Conservation (phyloP, 2,797 vertebrate species). For the Pipistrellus pipistrellus region DNA sequence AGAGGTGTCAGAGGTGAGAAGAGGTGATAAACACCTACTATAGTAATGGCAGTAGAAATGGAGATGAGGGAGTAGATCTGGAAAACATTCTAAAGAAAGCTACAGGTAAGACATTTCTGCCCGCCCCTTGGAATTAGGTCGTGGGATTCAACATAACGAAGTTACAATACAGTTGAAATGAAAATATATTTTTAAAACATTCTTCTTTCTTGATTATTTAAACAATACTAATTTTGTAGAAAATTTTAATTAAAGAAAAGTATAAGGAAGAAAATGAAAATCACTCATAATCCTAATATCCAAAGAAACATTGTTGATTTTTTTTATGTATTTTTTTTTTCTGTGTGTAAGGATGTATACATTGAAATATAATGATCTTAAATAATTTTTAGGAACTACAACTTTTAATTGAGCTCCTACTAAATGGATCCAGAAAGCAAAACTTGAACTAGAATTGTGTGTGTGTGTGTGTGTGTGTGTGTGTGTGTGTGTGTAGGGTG, state of each 20-base stretch:
- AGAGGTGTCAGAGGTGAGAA: background rate
- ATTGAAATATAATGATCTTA: conserved; percentile 35
- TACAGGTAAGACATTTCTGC: background rate
- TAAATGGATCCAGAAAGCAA: background rate
- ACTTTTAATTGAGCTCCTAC: conserved; percentile 22
- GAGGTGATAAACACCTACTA: background rate
- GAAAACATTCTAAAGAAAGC: conserved; percentile 27
- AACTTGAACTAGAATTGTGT: background rate
- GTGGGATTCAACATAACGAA: background rate
- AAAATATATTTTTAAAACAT: background rate
- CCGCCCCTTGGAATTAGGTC: background rate
- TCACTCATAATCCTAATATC: background rate
- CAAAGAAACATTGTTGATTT: background rate
- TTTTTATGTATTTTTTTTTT: background rate
- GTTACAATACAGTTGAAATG: background rate
- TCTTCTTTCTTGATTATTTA: conserved; percentile 40
- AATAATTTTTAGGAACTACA: conserved; percentile 17
- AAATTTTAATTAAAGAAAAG: conserved; percentile 10
- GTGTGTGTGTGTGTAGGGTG: background rate
- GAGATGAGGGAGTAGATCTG: background rate
- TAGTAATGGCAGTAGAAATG: background rate
- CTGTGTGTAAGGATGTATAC: background rate
- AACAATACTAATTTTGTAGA: background rate
- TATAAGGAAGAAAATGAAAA: conserved; percentile 36
- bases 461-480: background rate